Evolutionary conservation across 2,888 invertebrate species (phyloP).

Genomic region (Andrena marginata): DNA sequence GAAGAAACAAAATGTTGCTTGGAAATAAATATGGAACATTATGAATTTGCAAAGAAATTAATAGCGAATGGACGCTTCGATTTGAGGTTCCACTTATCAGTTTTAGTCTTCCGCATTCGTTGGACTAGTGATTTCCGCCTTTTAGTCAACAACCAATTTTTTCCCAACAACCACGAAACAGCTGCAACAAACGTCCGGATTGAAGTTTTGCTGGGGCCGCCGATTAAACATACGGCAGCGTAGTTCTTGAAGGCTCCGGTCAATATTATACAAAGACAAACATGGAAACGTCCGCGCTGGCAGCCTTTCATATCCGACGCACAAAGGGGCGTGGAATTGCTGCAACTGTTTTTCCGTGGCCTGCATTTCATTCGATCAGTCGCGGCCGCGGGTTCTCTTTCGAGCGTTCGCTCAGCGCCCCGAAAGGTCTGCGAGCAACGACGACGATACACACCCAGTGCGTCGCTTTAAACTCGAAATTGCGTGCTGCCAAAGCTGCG

Average conservation of each 20-base stretch:
- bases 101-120: background rate
- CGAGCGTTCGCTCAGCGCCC: background rate
- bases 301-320: conserved; percentile 1
- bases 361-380: conserved; percentile 21
- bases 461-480: conserved; percentile 11
- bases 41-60: too few species aligned
- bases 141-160: background rate
- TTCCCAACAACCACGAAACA: conserved; percentile 8
- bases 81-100: too few species aligned
- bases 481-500: background rate
- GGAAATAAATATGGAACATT: too few species aligned
- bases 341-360: background rate
- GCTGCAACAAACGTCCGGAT: background rate
- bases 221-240: conserved; percentile 4
- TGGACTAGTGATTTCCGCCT: background rate
- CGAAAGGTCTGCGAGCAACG: background rate
- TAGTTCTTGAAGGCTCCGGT: background rate
- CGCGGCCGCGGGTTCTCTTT: conserved; percentile 11
- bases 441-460: background rate
- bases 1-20: too few species aligned
- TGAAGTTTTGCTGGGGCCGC: background rate
- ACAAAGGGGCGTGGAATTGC: conserved; percentile 15
- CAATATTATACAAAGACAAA: conserved; percentile 19
- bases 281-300: background rate
- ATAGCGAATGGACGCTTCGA: too few species aligned